Conservation (phyloP, 2,113 vertebrate genomes). For the Enhydra lutris region DNA sequence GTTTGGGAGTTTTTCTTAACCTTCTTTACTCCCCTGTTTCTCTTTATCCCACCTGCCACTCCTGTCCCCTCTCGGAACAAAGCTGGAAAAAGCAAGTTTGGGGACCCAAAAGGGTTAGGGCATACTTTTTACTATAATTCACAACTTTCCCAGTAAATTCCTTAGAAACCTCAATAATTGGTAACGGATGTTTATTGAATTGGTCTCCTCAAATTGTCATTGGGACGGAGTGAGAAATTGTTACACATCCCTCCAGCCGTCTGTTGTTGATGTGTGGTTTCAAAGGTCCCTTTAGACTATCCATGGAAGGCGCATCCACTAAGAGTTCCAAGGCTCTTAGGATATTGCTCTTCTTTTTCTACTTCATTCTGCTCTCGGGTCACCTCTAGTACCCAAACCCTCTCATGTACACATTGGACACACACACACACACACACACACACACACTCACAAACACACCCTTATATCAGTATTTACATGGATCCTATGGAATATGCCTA, state of each 20-base stretch:
- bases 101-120: neutral
- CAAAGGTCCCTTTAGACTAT: neutral
- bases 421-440: neutral
- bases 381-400: neutral
- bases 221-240: constrained; percentile 46
- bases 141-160: constrained; percentile 56
- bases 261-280: constrained; percentile 6
- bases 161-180: constrained; percentile 53
- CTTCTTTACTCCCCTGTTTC: neutral
- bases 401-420: neutral
- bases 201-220: constrained; percentile 42
- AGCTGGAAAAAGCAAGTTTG: neutral
- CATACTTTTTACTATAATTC: constrained; percentile 40
- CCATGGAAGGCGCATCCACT: neutral
- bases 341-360: neutral
- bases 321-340: neutral
- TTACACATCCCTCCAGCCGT: neutral
- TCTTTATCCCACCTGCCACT: neutral
- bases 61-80: neutral
- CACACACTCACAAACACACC: neutral
- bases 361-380: neutral
- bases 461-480: neutral
- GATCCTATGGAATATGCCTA: neutral
- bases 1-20: neutral
- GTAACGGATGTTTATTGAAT: constrained; percentile 59